Evolutionary conservation across 2,888 invertebrate species (phyloP), one percentile per base, ranked within the genome.

Genomic region (Reticulitermes lucifugus): DNA sequence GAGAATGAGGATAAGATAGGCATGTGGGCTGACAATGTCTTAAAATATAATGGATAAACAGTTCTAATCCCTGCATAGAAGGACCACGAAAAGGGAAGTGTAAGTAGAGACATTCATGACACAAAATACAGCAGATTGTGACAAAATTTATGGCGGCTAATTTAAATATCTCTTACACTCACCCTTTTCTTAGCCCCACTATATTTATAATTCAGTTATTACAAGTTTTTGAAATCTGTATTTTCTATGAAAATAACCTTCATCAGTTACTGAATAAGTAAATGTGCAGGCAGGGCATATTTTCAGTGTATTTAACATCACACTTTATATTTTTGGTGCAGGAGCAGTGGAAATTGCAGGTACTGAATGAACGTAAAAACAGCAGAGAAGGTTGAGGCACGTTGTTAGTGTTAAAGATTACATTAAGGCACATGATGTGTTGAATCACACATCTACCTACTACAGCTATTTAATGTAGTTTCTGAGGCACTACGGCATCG

Each of bases 401-500:
- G 4, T 60, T 60, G 60, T 29, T n/a, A 71, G 14, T 71, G 35
- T 6, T 65, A 65, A 2, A 70, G 70, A 25, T 70, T 29, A 70
- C 29, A 70, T 29, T 73, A 73, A 73, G 73, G 73, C 73, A 73
- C 73, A 73, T 18, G 41, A 73, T 73, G 41, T 41, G 41, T 35
- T 41, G 21, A 25, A 18, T 73, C 73, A 73, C 73, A 73, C 21
- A 41, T 22, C 73, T 73, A 41, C 7, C 73, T 73, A 73, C 0
- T 65, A 65, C 12, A 65, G 73, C 73, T 73, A 41, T 73, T 41
- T 21, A 73, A 73, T 41, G 73, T 41, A 41, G 35, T 73, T 73
- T 73, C 35, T 41, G 73, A 73, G 73, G 73, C 73, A 73, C 73
- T 41, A 73, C 7, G 73, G 73, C 73, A 73, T 18, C 41, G 73